Evolutionary conservation across 2,888 invertebrate genomes (phyloP).

Genomic region (Callosobruchus maculatus): DNA sequence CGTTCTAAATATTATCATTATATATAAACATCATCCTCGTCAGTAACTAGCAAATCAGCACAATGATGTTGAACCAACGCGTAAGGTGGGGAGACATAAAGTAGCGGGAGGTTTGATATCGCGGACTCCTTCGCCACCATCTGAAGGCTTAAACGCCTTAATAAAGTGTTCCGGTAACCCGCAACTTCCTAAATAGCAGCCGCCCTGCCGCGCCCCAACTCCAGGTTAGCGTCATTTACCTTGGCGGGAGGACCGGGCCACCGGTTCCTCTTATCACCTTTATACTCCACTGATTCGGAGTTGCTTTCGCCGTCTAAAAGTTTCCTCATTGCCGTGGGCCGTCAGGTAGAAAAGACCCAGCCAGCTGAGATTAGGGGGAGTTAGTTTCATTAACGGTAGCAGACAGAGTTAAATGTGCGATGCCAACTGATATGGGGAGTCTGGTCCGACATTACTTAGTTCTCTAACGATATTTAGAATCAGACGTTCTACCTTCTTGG

Average conservation of each 20-base stretch:
- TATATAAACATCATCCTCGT: no score
- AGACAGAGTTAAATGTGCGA: background rate
- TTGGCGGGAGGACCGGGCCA: background rate
- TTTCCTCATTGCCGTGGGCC: constrained; percentile 9
- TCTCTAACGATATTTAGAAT: no score
- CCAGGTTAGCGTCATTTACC: background rate
- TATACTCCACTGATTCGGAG: constrained; percentile 9
- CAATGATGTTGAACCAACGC: no score
- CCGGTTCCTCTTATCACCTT: constrained; percentile 5
- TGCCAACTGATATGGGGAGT: background rate
- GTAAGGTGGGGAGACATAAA: no score
- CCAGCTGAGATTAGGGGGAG: background rate
- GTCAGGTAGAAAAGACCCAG: constrained; percentile 6
- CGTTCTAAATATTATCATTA: no score
- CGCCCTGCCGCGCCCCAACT: background rate
- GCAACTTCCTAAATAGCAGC: background rate
- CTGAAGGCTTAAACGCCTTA: background rate
- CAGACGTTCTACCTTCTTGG: no score
- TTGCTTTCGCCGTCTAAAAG: constrained; percentile 5
- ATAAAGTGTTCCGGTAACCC: background rate
- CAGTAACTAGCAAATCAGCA: no score
- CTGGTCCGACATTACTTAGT: background rate
- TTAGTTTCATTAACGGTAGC: background rate
- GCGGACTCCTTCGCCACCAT: no score
- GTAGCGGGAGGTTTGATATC: no score